Conservation (phyloP, 2,888 invertebrate genomes). For the Drosophila setosimentum region DNA sequence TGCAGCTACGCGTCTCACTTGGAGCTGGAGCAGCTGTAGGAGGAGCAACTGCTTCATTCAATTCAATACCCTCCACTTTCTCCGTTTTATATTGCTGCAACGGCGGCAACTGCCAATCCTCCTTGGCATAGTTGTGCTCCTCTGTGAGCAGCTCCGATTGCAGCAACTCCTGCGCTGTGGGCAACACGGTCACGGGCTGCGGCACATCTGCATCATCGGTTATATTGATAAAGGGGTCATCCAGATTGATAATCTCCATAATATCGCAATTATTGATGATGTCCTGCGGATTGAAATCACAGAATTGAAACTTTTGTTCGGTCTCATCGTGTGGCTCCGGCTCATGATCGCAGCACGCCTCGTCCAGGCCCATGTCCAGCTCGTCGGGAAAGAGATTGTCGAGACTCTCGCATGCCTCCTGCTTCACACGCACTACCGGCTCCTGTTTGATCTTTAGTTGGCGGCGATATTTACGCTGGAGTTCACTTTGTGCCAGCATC, state of each 20-base stretch:
- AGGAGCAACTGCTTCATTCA: conserved; percentile 2
- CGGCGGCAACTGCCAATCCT: conserved; percentile 77
- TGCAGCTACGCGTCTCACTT: conserved; percentile 63
- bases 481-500: conserved; percentile 80
- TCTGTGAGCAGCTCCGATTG: conserved; percentile 80
- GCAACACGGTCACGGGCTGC: conserved; percentile 30
- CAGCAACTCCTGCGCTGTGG: conserved; percentile 69
- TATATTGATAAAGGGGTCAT: conserved; percentile 84
- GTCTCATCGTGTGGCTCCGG: conserved; percentile 65
- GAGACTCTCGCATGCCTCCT: conserved; percentile 83
- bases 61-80: conserved; percentile 71
- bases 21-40: neutral
- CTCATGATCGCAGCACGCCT: conserved; percentile 68
- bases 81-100: conserved; percentile 81
- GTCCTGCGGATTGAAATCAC: conserved; percentile 83
- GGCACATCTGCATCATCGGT: conserved; percentile 82
- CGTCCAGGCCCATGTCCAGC: conserved; percentile 73
- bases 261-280: conserved; percentile 85
- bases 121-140: conserved; percentile 84
- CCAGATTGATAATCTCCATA: conserved; percentile 85
- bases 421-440: conserved; percentile 84
- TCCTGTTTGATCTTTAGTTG: conserved; percentile 85
- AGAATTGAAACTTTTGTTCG: conserved; percentile 83
- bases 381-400: conserved; percentile 81
- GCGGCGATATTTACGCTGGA: conserved; percentile 80